Base-by-base conservation (phyloP, 2,888 invertebrate genomes). In the Pollenia labialis region DNA sequence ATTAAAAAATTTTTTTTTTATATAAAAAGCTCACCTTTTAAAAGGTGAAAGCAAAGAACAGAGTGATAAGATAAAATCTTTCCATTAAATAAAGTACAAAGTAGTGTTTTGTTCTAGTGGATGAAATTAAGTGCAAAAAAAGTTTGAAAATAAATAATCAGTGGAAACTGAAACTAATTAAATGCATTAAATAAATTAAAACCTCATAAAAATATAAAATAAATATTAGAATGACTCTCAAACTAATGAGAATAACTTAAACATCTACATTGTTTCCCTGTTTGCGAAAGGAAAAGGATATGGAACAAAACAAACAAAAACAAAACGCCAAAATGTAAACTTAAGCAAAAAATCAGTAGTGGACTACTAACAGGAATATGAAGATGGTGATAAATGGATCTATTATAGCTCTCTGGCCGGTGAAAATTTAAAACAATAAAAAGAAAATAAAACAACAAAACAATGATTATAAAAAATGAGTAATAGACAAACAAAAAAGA, bases 11-110 rank as follows among this genome's bases (percentile, higher is more conserved):
- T 54, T 58, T 48, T 52, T 18, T 42, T 72, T 69, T 58, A n/a
- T 12, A 42, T 75, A 81, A 85, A 76, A 77, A 85, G 66, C 76
- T 81, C 85, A 74, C 77, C 76, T 85, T 48, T 40, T 23, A 12
- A 77, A 81, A 85, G 85, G 72, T 77, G 81, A 18, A 80, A 76
- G 52, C 58, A 85, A 81, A 62, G 18, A 77, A 42, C 46, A 58
- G 48, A 80, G 54, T 60, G 68, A 74, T 46, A 68, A 62, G 52
- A 71, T 81, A 52, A 50, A 50, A 52, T 68, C 66, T 74, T 58
- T 62, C 71, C 62, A 40, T 58, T 68, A 46, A 50, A 50, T 56
- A 23, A 11, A 23, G 11, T 58, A 32, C 32, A 60, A 60, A 14
- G 66, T 54, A 76, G 62, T 42, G 75, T 14, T 18, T 42, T 72